A percentile compares a stretch with the other conserved stretches of the same genome.
These are phyloP conservation scores for Malurus elegans DNA, from an alignment of 2,113 vertebrate species.

Conservation along the genomic window DNA sequence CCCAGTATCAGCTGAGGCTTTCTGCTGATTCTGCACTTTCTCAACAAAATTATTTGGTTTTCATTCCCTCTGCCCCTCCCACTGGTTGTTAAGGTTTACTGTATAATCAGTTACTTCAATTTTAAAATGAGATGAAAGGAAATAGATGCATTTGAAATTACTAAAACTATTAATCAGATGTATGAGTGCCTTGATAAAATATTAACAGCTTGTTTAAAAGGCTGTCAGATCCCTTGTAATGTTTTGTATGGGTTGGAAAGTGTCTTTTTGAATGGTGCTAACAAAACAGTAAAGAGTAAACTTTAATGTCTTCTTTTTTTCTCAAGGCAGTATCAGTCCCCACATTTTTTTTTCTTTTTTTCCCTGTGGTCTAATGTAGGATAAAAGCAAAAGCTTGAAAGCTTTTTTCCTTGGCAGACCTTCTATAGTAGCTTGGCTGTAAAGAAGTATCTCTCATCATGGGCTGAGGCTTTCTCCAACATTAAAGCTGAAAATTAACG, in stretches of 20 bases:
- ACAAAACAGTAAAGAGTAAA: neutral
- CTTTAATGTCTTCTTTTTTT: neutral
- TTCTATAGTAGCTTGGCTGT: neutral
- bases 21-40: neutral
- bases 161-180: neutral
- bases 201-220: neutral
- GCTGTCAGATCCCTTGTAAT: neutral
- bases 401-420: neutral
- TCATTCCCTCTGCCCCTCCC: neutral
- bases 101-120: neutral
- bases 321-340: neutral
- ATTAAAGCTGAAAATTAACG: neutral
- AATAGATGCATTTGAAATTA: neutral
- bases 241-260: neutral
- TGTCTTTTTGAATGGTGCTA: neutral
- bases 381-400: neutral
- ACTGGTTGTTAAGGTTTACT: neutral
- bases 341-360: fast-evolving
- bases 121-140: neutral
- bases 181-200: neutral
- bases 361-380: neutral
- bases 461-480: neutral
- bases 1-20: neutral
- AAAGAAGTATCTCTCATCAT: neutral
- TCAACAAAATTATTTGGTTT: neutral